These are phyloP conservation scores for Amazonetta brasiliensis DNA, from an alignment of 2,797 vertebrate genomes.

Conservation along the genomic window DNA sequence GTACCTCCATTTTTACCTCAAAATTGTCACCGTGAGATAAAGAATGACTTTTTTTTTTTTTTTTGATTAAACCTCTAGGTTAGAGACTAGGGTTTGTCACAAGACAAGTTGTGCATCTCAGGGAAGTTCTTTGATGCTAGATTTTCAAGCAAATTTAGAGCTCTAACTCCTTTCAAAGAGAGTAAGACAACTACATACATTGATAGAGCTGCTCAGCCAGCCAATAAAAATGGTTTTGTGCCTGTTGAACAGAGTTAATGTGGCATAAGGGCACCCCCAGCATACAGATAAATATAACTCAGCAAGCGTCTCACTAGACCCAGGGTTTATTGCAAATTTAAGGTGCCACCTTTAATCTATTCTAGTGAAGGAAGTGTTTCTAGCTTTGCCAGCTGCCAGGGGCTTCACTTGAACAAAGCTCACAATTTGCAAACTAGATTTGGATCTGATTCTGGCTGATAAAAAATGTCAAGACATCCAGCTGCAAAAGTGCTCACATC, in stretches of 20 bases:
- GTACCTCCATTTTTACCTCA: neutral
- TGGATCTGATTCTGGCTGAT: neutral
- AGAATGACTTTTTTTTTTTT: neutral
- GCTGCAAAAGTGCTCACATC: neutral
- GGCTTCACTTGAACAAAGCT: neutral
- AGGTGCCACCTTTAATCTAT: neutral
- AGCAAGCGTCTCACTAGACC: neutral
- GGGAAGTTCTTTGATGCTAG: neutral
- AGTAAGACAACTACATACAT: neutral
- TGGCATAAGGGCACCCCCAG: fast-evolving
- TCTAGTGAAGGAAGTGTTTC: neutral
- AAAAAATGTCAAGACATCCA: neutral
- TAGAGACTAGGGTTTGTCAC: neutral
- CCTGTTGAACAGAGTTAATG: neutral
- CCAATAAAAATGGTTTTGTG: neutral
- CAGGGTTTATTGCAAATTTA: neutral
- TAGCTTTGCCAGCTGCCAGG: neutral
- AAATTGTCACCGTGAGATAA: neutral
- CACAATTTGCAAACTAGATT: neutral
- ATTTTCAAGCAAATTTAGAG: neutral
- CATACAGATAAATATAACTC: fast-evolving
- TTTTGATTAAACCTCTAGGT: neutral
- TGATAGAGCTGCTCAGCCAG: neutral
- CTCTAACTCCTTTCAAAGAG: neutral
- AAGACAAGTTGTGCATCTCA: neutral